Evolutionary conservation across 2,113 vertebrate genomes (phyloP).

Genomic region (Aegypius monachus): DNA sequence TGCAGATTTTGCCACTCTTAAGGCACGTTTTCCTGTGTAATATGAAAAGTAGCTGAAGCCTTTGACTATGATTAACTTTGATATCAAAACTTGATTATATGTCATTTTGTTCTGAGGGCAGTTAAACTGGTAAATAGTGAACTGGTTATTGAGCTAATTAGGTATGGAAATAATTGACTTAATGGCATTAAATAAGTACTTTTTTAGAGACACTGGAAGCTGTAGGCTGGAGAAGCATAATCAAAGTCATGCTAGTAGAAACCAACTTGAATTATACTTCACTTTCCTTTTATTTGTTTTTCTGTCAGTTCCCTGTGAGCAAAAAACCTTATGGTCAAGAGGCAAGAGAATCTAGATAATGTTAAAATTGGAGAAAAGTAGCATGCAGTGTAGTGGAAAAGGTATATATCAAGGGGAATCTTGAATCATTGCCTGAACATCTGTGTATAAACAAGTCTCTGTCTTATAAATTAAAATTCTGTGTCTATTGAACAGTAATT

Average conservation of each 20-base stretch:
- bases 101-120: not conserved
- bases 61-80: not conserved
- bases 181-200: not conserved
- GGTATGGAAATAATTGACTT: not conserved
- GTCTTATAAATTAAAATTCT: not conserved
- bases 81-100: not conserved
- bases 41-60: not conserved
- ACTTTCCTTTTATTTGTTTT: not conserved
- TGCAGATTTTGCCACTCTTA: not conserved
- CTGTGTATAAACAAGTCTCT: not conserved
- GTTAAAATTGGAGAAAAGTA: not conserved
- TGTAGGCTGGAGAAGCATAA: not conserved
- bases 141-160: not conserved
- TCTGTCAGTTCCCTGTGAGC: not conserved
- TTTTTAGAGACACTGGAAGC: not conserved
- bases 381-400: not conserved
- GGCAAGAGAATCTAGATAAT: not conserved
- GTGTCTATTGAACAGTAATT: rapidly evolving
- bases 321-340: not conserved
- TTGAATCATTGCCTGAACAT: not conserved
- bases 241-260: not conserved
- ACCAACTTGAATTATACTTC: not conserved
- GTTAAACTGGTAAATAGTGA: not conserved
- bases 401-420: not conserved
- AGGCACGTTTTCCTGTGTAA: not conserved